Evolutionary conservation across 1,140 invertebrate species (phyloP).

Genomic region (Radopholus similis): DNA sequence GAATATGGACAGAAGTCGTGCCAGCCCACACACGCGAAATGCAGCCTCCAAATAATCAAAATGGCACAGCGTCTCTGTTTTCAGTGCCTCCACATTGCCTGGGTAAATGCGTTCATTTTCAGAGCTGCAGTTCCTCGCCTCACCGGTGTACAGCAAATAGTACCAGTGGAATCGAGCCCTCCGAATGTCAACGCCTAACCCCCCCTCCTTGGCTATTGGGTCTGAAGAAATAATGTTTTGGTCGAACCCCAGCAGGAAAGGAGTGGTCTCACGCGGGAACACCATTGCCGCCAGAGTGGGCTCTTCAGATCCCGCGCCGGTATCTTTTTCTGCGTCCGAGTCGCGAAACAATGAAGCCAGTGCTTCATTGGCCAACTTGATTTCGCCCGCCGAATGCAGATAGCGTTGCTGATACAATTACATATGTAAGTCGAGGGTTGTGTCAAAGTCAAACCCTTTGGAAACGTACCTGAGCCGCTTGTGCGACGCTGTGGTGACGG

Average conservation of each 20-base stretch:
- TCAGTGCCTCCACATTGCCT: slow-evolving; percentile 55
- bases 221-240: too few relatives aligned
- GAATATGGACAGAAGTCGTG: slow-evolving; percentile 54
- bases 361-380: slow-evolving; percentile 27
- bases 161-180: slow-evolving; percentile 49
- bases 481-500: slow-evolving; percentile 15
- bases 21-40: slow-evolving; percentile 47
- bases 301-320: not conserved
- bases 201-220: slow-evolving; percentile 21
- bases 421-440: too few relatives aligned
- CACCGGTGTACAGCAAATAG: slow-evolving; percentile 55
- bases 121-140: not conserved
- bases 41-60: slow-evolving; percentile 55
- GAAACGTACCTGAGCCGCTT: too few relatives aligned
- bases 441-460: too few relatives aligned
- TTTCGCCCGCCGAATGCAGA: slow-evolving; percentile 20
- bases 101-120: not conserved
- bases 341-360: slow-evolving; percentile 15
- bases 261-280: not conserved
- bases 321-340: not conserved
- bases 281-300: not conserved
- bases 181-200: slow-evolving; percentile 17
- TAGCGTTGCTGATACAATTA: slow-evolving; percentile 30
- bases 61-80: slow-evolving; percentile 52
- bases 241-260: slow-evolving; percentile 16